Evolutionary conservation across 1,140 invertebrate genomes (phyloP).

Genomic region (Trachelipus rathkii): DNA sequence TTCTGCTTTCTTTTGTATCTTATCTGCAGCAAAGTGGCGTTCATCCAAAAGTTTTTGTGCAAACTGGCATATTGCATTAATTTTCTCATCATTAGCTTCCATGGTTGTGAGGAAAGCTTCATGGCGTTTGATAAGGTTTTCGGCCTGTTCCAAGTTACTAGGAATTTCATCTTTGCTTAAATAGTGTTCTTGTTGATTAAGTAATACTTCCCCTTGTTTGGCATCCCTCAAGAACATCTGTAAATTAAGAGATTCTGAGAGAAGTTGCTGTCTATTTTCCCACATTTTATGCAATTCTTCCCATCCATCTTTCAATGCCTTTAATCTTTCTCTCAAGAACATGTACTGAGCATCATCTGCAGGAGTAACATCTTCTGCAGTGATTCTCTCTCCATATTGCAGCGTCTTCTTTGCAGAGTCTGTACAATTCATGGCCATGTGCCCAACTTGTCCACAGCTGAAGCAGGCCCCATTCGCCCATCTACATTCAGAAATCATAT

Average conservation of each 20-base stretch:
- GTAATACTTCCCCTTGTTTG: conserved; percentile 91
- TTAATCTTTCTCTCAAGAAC: conserved; percentile 93
- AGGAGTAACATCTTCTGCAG: conserved; percentile 64
- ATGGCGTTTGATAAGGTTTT: conserved; percentile 93
- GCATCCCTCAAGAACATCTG: conserved; percentile 96
- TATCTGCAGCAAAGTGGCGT: conserved; percentile 71
- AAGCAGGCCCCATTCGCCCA: too few relatives aligned
- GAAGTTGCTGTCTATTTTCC: conserved; percentile 91
- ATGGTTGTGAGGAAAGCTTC: conserved; percentile 98
- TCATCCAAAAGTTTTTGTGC: conserved; percentile 65
- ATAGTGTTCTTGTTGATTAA: conserved; percentile 96
- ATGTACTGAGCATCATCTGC: conserved; percentile 97
- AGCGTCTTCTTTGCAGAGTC: too few relatives aligned
- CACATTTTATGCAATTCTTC: conserved; percentile 98
- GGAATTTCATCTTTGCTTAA: conserved; percentile 93
- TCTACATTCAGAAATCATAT: too few relatives aligned
- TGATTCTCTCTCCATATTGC: conserved; percentile 87
- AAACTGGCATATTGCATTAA: conserved; percentile 90
- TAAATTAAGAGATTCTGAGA: conserved; percentile 89
- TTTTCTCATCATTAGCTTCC: conserved; percentile 99
- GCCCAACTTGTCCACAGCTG: too few relatives aligned
- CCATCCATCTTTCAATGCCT: conserved; percentile 97
- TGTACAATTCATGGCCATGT: too few relatives aligned
- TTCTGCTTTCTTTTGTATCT: conserved; percentile 92
- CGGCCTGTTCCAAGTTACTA: conserved; percentile 89